phyloP scores from a whole-genome alignment of 23 tunicate genomes.

The Ascidia mentula region DNA sequence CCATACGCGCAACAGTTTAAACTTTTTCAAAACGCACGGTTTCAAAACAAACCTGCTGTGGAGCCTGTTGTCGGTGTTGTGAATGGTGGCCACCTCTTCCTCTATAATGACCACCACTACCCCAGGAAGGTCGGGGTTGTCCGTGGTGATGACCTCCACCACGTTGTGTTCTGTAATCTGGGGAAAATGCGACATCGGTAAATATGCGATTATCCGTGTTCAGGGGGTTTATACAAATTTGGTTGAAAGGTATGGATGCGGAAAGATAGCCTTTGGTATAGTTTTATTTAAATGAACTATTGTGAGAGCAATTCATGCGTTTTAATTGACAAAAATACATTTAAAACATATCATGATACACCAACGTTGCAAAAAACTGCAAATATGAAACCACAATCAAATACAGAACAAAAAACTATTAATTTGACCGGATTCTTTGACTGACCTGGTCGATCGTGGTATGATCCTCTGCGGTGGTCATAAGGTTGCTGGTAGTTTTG shows the following conservation, averaged over 20 bases:
- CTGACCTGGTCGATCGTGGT: background rate
- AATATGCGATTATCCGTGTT: no score
- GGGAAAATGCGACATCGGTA: no score
- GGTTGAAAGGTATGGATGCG: no score
- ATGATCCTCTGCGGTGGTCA: constrained; percentile 6
- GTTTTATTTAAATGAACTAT: no score
- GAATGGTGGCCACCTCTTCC: background rate
- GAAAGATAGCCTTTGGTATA: no score
- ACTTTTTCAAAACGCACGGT: no score
- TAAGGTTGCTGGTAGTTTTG: background rate
- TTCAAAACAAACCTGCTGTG: background rate
- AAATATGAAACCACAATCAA: no score
- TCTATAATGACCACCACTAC: background rate
- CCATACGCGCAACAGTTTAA: no score
- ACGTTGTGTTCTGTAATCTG: background rate
- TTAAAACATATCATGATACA: background rate
- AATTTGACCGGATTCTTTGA: no score
- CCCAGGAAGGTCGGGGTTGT: constrained; percentile 4
- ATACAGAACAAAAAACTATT: no score
- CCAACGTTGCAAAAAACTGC: background rate
- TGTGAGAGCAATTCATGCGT: background rate
- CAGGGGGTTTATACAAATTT: no score
- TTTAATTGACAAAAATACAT: background rate
- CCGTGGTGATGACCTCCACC: background rate
- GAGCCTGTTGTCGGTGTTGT: background rate